Percentiles rank a stretch among this genome's conserved stretches.
phyloP scores from a whole-genome alignment of 2,113 vertebrate genomes.

The Siniperca chuatsi region DNA sequence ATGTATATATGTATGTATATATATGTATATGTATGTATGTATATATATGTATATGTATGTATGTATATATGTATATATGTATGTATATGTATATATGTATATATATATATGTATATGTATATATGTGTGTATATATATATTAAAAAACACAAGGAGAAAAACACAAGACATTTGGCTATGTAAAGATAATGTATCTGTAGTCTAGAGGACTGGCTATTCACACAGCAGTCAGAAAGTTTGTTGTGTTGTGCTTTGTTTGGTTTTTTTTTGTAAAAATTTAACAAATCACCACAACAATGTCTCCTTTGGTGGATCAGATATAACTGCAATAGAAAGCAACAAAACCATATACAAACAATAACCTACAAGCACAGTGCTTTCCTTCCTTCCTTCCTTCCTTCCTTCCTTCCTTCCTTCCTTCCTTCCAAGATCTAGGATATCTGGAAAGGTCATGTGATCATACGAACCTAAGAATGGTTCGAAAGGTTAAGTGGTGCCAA shows the following conservation, averaged over 20 bases:
- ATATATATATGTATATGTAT: too few species aligned
- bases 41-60: too few species aligned
- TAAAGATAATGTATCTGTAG: background rate
- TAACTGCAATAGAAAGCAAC: background rate
- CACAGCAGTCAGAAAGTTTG: background rate
- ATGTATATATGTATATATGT: too few species aligned
- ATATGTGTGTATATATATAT: too few species aligned
- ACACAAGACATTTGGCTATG: background rate
- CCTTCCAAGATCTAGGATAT: background rate
- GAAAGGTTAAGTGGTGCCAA: constrained; percentile 47
- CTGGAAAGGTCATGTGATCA: constrained; percentile 13
- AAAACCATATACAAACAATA: background rate
- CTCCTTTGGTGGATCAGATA: background rate
- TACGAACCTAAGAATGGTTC: constrained; percentile 1
- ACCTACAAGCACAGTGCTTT: background rate
- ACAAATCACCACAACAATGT: background rate
- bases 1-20: too few species aligned
- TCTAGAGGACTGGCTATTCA: background rate
- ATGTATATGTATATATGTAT: too few species aligned
- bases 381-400: too few species aligned
- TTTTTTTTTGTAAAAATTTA: background rate
- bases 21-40: too few species aligned
- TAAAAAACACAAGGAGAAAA: background rate
- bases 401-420: background rate
- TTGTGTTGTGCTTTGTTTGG: too few species aligned